Evolutionary conservation across 1,140 invertebrate species (phyloP).

Genomic region (Zaprionus ghesquierei): DNA sequence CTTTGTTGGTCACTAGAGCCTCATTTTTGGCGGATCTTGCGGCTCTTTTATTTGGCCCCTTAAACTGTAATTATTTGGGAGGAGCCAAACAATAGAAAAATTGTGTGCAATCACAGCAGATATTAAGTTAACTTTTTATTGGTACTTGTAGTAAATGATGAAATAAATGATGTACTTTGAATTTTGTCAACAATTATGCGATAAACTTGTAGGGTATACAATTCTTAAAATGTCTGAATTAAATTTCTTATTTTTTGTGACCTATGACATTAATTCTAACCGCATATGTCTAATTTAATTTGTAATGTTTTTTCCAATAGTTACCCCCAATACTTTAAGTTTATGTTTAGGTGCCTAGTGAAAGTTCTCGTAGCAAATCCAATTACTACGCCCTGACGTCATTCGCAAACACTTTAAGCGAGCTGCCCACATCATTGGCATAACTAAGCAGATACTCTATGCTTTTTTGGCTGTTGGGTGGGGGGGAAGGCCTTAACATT

Average conservation of each 20-base stretch:
- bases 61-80: background rate
- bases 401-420: background rate
- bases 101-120: background rate
- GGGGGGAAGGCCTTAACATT: background rate
- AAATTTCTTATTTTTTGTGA: no score
- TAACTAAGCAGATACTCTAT: slow-evolving; percentile 47
- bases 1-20: slow-evolving; percentile 54
- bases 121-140: background rate
- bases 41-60: slow-evolving; percentile 26
- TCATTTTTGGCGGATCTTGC: slow-evolving; percentile 21
- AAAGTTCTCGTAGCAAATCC: background rate
- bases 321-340: no score
- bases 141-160: background rate
- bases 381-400: background rate
- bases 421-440: slow-evolving; percentile 45
- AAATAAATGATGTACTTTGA: no score
- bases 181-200: no score
- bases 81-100: background rate
- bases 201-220: no score
- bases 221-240: no score
- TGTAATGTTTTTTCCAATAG: no score
- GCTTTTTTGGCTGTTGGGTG: background rate
- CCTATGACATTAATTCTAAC: no score
- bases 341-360: background rate
- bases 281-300: no score